phyloP scores from a whole-genome alignment of 1,140 invertebrate genomes.

The Phthorimaea operculella region DNA sequence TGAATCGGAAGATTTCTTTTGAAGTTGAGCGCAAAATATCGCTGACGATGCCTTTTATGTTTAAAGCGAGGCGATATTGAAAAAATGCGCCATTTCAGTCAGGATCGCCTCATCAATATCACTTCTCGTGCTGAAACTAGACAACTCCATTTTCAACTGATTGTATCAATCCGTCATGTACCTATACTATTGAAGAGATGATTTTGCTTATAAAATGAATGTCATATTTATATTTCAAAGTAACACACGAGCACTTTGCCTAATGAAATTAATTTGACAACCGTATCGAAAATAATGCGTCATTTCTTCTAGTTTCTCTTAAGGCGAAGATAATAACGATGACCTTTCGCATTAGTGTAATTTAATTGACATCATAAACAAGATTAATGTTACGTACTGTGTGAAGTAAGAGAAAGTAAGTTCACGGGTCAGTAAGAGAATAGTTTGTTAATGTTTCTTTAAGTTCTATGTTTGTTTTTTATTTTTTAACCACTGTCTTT shows the following conservation, averaged over 20 bases:
- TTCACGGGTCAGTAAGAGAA: constrained; percentile 16
- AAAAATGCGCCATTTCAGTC: neutral
- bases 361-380: constrained; percentile 16
- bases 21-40: constrained; percentile 4
- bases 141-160: neutral
- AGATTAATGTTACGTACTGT: constrained; percentile 19
- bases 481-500: too few relatives aligned
- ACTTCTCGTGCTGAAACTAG: neutral
- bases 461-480: too few relatives aligned
- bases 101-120: neutral
- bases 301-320: neutral
- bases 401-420: constrained; percentile 21
- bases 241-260: too few relatives aligned
- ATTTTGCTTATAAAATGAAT: too few relatives aligned
- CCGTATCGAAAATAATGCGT: neutral
- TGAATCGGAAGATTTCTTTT: constrained; percentile 4
- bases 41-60: constrained; percentile 1
- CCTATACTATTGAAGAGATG: too few relatives aligned
- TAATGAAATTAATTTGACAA: neutral
- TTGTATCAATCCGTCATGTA: neutral
- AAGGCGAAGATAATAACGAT: neutral
- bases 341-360: neutral
- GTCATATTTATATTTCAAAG: too few relatives aligned
- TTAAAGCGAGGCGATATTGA: neutral
- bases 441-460: constrained; percentile 22